Conservation (phyloP, 2,888 invertebrate genomes). For the Acrobasis repandana region DNA sequence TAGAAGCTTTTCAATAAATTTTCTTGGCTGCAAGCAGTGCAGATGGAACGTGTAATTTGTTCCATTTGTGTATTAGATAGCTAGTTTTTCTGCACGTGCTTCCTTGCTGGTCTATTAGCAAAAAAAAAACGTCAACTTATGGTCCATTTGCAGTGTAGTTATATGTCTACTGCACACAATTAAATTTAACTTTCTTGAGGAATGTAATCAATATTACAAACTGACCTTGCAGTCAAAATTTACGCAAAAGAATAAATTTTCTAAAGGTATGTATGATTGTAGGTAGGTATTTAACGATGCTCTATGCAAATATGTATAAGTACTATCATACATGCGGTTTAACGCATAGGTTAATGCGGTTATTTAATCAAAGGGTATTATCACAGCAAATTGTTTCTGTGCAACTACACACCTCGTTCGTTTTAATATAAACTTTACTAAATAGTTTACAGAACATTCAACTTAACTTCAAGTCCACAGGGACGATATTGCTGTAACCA, state of each 20-base stretch:
- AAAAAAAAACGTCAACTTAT: too few species aligned
- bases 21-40: conserved; percentile 28
- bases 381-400: conserved; percentile 40
- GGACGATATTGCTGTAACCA: conserved; percentile 31
- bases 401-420: conserved; percentile 40
- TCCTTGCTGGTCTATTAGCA: too few species aligned
- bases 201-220: too few species aligned
- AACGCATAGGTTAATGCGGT: background rate
- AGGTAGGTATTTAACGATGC: background rate
- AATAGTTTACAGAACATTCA: conserved; percentile 24
- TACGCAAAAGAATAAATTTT: too few species aligned
- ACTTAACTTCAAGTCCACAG: conserved; percentile 23
- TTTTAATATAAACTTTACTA: conserved; percentile 38
- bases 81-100: too few species aligned
- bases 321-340: too few species aligned
- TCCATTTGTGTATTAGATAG: background rate
- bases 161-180: too few species aligned
- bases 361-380: conserved; percentile 3
- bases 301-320: too few species aligned
- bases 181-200: too few species aligned
- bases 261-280: too few species aligned
- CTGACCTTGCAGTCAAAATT: too few species aligned
- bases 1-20: conserved; percentile 39
- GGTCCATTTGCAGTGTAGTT: too few species aligned
- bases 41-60: conserved; percentile 4